Evolutionary conservation across 2,888 invertebrate genomes (phyloP), one percentile per base, ranked within the genome.

Genomic region (Operophtera brumata): DNA sequence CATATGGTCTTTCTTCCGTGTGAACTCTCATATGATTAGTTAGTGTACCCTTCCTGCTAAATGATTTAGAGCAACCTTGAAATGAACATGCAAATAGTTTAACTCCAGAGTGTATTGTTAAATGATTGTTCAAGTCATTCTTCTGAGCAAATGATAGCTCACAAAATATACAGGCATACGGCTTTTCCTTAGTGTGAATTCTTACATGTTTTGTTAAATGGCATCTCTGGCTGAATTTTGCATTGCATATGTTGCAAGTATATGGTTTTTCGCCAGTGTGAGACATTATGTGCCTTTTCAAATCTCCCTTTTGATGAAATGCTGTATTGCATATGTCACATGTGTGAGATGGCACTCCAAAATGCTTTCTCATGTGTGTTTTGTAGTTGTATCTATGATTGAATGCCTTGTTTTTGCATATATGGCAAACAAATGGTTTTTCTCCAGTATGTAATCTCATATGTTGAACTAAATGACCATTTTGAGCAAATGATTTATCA

Each of bases 381-480:
- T 26, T 41, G 8, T 12, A 41, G 2, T 41, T 41, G 3, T 26
- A 28, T 41, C 14, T 28, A 41, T 11, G 26, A 28, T 41, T 28
- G 11, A 41, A 41, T 25, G 26, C 28, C n/a, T 41, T 28, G 14
- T 41, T 26, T 11, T 49, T 41, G 25, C 57, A 57, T 34, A 53
- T 14, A 7, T 53, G 32, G 13, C 57, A 57, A 6, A 14, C 8
- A 25, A 34, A 57, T 3, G 53, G 52, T 12, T 42, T 48, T 14
- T 53, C 53, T 11, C 52, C 57, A n/a, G 53, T 53, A 11, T 57
- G 57, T 6, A 37, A n/a, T 11, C 53, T 53, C 37, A 53, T 49
- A 20, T 57, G 57, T 36, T 48, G 47, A 7, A 28, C 26, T 42
- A 57, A 49, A 46, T 52, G 52, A 8, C 44, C 12, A 7, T 42